phyloP scores from a whole-genome alignment of 2,113 vertebrate genomes.

The Clarias batrachus region DNA sequence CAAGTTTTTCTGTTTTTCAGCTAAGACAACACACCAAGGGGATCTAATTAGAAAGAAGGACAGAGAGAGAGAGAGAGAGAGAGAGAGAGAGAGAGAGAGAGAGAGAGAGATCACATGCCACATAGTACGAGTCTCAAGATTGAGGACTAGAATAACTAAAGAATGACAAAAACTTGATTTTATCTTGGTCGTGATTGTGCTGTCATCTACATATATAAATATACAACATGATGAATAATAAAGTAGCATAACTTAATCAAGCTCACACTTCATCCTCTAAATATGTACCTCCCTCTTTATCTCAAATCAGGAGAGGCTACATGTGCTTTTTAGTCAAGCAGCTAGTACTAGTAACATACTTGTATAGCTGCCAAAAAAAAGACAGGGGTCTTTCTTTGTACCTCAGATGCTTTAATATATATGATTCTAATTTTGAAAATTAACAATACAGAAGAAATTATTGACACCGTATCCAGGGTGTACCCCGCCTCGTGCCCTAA shows the following conservation, averaged over 20 bases:
- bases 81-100: not conserved
- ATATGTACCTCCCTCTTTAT: not conserved
- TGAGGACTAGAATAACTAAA: not conserved
- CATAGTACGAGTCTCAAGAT: not conserved
- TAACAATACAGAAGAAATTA: not conserved
- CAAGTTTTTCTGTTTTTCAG: slow-evolving; percentile 23
- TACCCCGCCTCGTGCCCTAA: no score
- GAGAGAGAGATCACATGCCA: not conserved
- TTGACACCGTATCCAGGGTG: not conserved
- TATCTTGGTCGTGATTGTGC: not conserved
- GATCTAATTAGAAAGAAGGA: slow-evolving; percentile 45
- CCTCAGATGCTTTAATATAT: not conserved
- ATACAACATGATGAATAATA: not conserved
- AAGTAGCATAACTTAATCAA: not conserved
- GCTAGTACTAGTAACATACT: not conserved
- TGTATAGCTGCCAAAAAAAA: not conserved
- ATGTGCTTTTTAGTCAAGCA: not conserved
- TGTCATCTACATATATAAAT: not conserved
- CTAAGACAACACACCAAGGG: slow-evolving; percentile 28
- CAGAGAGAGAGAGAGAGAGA: not conserved
- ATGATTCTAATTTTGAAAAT: not conserved
- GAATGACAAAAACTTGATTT: slow-evolving; percentile 4
- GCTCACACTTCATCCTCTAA: no score
- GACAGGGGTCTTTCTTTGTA: not conserved
- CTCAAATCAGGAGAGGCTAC: not conserved